Conservation (phyloP, 2,113 vertebrate genomes). For the Hemibagrus wyckioides region DNA sequence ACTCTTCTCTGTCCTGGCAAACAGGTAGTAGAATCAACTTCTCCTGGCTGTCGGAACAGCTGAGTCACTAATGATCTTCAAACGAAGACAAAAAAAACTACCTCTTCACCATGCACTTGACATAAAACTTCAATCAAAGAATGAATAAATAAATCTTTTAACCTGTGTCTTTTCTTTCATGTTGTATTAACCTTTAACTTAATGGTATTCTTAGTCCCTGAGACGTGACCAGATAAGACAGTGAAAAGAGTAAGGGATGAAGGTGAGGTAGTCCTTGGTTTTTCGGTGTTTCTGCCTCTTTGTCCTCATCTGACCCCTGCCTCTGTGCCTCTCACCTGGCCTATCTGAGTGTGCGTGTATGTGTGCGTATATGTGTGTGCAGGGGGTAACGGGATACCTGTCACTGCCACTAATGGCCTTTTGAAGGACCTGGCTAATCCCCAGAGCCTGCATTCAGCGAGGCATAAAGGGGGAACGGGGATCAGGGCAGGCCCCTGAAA, state of each 20-base stretch:
- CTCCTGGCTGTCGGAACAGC: conserved; percentile 1
- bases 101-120: neutral
- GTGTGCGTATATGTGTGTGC: conserved; percentile 46
- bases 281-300: conserved; percentile 69
- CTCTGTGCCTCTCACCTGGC: conserved; percentile 77
- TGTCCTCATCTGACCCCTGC: conserved; percentile 80
- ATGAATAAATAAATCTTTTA: neutral
- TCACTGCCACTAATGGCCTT: conserved; percentile 82
- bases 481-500: conserved; percentile 69
- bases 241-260: conserved; percentile 52
- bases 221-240: conserved; percentile 1
- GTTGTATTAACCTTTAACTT: neutral
- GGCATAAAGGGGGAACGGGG: conserved; percentile 69
- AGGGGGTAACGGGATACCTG: conserved; percentile 78
- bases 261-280: conserved; percentile 65
- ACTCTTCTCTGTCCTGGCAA: conserved; percentile 12
- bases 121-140: neutral
- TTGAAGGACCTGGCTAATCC: conserved; percentile 80
- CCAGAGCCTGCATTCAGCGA: conserved; percentile 73
- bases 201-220: neutral
- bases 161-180: neutral
- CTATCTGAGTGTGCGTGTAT: conserved; percentile 65
- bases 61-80: neutral
- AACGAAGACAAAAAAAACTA: neutral
- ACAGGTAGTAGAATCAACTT: neutral